A percentile compares a stretch with the other conserved stretches of the same genome.
Conservation (phyloP, 2,888 invertebrate species). For the Balanococcus diminutus region DNA sequence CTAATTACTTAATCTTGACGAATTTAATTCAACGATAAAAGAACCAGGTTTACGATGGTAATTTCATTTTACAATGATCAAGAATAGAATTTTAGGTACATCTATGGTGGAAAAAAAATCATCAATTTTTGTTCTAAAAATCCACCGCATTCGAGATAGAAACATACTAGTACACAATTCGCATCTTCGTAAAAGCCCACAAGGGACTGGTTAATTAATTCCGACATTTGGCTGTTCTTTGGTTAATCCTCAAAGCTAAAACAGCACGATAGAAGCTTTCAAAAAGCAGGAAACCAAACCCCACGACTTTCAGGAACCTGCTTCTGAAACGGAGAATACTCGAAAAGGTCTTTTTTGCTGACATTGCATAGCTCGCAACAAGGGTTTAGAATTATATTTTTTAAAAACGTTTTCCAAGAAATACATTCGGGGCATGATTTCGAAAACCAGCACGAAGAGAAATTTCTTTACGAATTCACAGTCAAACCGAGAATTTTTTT, state of each 20-base stretch:
- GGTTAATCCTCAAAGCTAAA: neutral
- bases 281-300: neutral
- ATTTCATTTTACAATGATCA: neutral
- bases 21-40: neutral
- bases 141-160: neutral
- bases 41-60: neutral
- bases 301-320: too few relatives aligned
- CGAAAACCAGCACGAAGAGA: too few relatives aligned
- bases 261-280: neutral
- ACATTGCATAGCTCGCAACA: neutral
- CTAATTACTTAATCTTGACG: conserved; percentile 27
- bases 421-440: neutral
- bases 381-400: too few relatives aligned
- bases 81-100: too few relatives aligned
- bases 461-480: too few relatives aligned
- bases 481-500: neutral
- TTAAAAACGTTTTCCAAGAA: neutral
- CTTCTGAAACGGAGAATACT: neutral
- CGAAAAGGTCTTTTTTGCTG: neutral
- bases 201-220: neutral
- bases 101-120: neutral
- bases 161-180: neutral
- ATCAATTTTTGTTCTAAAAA: neutral
- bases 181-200: neutral
- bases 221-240: neutral